Evolutionary conservation across 2,888 invertebrate genomes (phyloP), one percentile per base, ranked within the genome.

Genomic region (Caenorhabditis japonica): DNA sequence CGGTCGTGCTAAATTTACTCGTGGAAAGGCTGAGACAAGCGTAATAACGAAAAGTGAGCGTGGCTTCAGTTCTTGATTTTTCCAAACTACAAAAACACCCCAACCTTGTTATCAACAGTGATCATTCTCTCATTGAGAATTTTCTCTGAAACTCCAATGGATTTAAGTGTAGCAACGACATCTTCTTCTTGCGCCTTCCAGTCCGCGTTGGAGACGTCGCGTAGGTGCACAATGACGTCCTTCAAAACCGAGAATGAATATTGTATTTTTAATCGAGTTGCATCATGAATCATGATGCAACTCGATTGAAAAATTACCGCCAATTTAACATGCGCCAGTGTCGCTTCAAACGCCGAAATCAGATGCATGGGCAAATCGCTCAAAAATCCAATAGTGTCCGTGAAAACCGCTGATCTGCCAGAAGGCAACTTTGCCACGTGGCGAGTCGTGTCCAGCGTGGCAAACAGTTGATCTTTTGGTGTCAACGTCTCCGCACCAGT

Each of bases 381-480:
- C 87, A 94, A 93, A 87, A 94, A 94, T 0, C 94, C 82, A 38
- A 94, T 93, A 0, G 94, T 94, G 88, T 94, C 94, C 75, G 94
- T 91, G 81, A 91, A 93, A 0, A 93, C 88, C 12, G 92, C 91
- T 82, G 91, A 90, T 73, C 90, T 91, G 41, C 91, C 80, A 49
- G 88, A 89, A 0, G 93, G 93, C 66, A 94, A 69, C 51, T 56
- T 76, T 27, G 80, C 80, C 8, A 90, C 90, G 88, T 94, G 93
- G 12, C 92, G 90, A 0, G 93, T 93, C 0, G 94, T 93, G 88
- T 94, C 94, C 19, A 94, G 89, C 0, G 94, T 94, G 0, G 94
- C 94, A 89, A 94, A 94, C 23, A 94, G 89, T 81, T 92, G 91
- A 89, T 94, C 90, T 79, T 90, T 90, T 0, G 94, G 94, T 79